These are phyloP conservation scores for Tangachromis dhanisi DNA, from an alignment of 2,113 vertebrate genomes.

Conservation along the genomic window DNA sequence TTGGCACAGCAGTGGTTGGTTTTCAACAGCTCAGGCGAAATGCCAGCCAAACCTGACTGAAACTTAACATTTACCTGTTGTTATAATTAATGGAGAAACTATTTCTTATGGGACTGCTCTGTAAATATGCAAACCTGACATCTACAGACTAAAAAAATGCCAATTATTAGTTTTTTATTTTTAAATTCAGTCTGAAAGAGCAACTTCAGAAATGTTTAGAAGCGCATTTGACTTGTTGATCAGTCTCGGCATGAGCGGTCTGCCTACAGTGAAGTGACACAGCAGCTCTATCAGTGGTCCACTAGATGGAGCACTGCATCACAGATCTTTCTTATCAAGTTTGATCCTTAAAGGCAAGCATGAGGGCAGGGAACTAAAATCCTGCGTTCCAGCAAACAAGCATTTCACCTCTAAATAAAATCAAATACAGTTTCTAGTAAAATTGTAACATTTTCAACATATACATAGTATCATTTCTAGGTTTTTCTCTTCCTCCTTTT, in stretches of 20 bases:
- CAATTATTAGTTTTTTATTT: background rate
- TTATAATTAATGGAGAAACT: background rate
- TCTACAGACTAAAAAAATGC: background rate
- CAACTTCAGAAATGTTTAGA: background rate
- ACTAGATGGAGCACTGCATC: slow-evolving; percentile 29
- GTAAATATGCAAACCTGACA: background rate
- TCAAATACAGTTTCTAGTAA: background rate
- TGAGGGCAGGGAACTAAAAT: background rate
- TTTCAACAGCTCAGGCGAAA: background rate
- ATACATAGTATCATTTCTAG: background rate
- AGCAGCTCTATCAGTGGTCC: background rate
- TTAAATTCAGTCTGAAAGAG: background rate
- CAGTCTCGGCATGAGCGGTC: background rate
- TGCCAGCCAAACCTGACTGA: background rate
- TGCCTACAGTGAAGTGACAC: background rate
- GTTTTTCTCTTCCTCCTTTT: background rate
- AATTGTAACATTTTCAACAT: background rate
- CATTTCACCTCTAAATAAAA: background rate
- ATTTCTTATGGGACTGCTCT: background rate
- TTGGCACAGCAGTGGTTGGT: background rate
- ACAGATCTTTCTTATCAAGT: background rate
- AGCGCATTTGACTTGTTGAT: background rate
- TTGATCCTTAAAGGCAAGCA: background rate
- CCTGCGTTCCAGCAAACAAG: background rate
- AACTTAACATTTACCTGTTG: background rate